These are phyloP conservation scores for Chrysopilus asiliformis DNA, from an alignment of 2,888 invertebrate genomes.

Conservation along the genomic window DNA sequence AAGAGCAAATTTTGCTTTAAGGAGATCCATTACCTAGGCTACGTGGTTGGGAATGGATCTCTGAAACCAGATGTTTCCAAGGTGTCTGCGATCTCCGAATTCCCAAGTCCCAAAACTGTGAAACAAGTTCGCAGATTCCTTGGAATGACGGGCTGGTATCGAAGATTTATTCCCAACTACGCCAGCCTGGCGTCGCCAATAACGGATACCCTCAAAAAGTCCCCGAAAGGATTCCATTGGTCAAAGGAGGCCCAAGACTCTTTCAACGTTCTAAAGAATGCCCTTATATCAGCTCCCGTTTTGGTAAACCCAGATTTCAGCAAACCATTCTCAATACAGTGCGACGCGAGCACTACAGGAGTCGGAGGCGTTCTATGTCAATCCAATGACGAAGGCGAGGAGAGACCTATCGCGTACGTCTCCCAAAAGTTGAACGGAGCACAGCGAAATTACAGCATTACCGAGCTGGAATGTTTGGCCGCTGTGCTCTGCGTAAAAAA, in stretches of 20 bases:
- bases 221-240: background rate
- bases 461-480: conserved; percentile 19
- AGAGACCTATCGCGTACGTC: conserved; percentile 8
- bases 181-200: background rate
- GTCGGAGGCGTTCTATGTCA: conserved; percentile 3
- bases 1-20: conserved; percentile 7
- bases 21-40: conserved; percentile 6
- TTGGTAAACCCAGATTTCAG: background rate
- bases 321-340: background rate
- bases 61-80: too few relatives aligned
- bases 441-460: conserved; percentile 8
- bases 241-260: background rate
- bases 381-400: background rate
- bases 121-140: background rate
- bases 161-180: conserved; percentile 1
- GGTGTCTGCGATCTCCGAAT: too few relatives aligned
- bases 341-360: conserved; percentile 4
- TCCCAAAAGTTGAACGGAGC: conserved; percentile 3
- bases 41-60: conserved; percentile 9
- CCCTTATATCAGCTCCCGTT: background rate
- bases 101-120: too few relatives aligned
- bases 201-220: background rate
- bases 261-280: background rate
- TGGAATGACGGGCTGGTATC: conserved; percentile 2
- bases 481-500: conserved; percentile 19